These are phyloP conservation scores for Pyxicephalus adspersus DNA, from an alignment of 2,113 vertebrate genomes.

Conservation along the genomic window DNA sequence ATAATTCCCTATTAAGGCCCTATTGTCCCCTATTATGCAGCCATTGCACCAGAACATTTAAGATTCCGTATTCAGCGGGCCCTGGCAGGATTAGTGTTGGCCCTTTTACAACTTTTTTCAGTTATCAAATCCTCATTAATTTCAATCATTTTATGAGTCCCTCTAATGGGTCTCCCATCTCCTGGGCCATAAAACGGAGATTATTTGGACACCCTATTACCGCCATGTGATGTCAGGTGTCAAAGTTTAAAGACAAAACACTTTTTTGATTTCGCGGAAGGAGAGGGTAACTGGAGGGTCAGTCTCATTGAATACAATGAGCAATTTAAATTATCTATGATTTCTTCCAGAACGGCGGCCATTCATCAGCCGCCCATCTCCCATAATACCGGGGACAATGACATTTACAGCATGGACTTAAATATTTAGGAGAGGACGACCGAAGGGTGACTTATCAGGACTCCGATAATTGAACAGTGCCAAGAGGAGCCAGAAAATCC, in stretches of 20 bases:
- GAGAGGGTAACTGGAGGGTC: slow-evolving; percentile 59
- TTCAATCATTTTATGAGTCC: slow-evolving; percentile 30
- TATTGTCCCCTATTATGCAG: no score
- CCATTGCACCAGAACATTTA: no score
- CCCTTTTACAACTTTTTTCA: slow-evolving; percentile 22
- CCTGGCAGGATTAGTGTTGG: neutral
- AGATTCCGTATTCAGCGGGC: neutral
- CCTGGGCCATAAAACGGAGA: slow-evolving; percentile 12
- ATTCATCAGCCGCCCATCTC: slow-evolving; percentile 61
- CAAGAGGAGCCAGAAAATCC: slow-evolving; percentile 36
- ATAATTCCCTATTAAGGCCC: no score
- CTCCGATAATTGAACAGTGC: slow-evolving; percentile 60
- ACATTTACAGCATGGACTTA: slow-evolving; percentile 66
- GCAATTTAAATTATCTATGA: slow-evolving; percentile 69
- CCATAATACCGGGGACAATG: slow-evolving; percentile 61
- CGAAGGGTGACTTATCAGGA: slow-evolving; percentile 60
- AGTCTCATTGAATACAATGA: slow-evolving; percentile 56
- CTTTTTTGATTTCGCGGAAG: slow-evolving; percentile 59
- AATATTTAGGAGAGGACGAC: slow-evolving; percentile 66
- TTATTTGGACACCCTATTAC: slow-evolving; percentile 35
- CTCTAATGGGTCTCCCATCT: slow-evolving; percentile 17
- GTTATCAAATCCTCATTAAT: slow-evolving; percentile 41
- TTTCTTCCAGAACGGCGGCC: slow-evolving; percentile 61
- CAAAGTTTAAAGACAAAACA: slow-evolving; percentile 59
- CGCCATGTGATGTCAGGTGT: slow-evolving; percentile 55